These are phyloP conservation scores for Malurus melanocephalus DNA, from an alignment of 2,113 vertebrate species.

Conservation along the genomic window DNA sequence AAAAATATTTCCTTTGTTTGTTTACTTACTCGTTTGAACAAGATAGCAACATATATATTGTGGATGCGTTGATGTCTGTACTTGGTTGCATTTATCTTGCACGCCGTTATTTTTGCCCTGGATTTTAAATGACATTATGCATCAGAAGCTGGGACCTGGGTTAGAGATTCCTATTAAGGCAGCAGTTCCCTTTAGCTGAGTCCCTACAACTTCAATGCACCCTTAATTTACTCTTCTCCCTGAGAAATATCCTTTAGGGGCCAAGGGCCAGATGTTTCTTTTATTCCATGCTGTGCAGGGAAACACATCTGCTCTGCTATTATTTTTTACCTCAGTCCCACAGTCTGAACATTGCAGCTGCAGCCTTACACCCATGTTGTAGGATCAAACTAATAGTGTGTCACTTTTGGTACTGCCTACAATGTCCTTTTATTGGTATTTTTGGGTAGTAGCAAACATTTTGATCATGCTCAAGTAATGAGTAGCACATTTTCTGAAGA, in stretches of 20 bases:
- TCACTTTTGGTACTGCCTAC: not conserved
- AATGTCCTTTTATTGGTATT: not conserved
- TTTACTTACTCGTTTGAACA: constrained; percentile 34
- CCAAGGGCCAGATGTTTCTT: constrained; percentile 54
- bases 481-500: not conserved
- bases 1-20: constrained; percentile 53
- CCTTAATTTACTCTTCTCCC: constrained; percentile 34
- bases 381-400: not conserved
- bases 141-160: not conserved
- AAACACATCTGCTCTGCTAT: constrained; percentile 36
- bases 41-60: constrained; percentile 37
- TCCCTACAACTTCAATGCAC: constrained; percentile 7
- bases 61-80: not conserved
- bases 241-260: constrained; percentile 33
- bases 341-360: constrained; percentile 11
- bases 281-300: constrained; percentile 8
- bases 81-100: not conserved
- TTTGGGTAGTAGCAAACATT: not conserved
- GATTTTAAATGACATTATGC: constrained; percentile 4
- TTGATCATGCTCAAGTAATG: not conserved
- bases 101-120: not conserved
- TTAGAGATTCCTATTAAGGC: not conserved
- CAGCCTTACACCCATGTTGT: not conserved
- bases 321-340: constrained; percentile 21
- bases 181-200: constrained; percentile 14